These are phyloP conservation scores for Eumeta japonica DNA, from an alignment of 1,140 invertebrate species.

Conservation along the genomic window DNA sequence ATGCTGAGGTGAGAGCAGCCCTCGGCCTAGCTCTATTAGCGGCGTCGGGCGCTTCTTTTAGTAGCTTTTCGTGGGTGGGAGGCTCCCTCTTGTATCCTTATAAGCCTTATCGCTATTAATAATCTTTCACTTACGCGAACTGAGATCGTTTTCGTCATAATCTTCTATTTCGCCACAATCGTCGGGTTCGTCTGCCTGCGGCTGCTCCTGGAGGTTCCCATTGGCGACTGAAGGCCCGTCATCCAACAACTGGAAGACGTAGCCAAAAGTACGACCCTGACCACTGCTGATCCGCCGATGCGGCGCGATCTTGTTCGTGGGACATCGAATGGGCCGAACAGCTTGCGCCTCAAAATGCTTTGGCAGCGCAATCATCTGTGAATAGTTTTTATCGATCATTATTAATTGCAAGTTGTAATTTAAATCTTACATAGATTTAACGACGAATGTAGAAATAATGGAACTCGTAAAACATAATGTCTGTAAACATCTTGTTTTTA, in stretches of 20 bases:
- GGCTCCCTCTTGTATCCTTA: slow-evolving; percentile 1
- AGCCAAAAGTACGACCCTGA: slow-evolving; percentile 29
- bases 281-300: slow-evolving; percentile 19
- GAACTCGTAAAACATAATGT: too few relatives aligned
- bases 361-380: too few relatives aligned
- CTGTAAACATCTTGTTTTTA: too few relatives aligned
- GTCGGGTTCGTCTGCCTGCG: slow-evolving; percentile 28
- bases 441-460: too few relatives aligned
- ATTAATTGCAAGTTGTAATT: too few relatives aligned
- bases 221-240: slow-evolving; percentile 14
- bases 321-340: slow-evolving; percentile 34
- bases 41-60: too few relatives aligned
- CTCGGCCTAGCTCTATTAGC: too few relatives aligned
- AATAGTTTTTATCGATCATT: too few relatives aligned
- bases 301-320: slow-evolving; percentile 50
- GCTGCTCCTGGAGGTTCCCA: slow-evolving; percentile 26
- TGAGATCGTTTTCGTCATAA: slow-evolving; percentile 45
- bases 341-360: slow-evolving; percentile 31
- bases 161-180: slow-evolving; percentile 47
- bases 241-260: slow-evolving; percentile 28
- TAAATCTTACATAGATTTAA: too few relatives aligned
- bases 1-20: too few relatives aligned
- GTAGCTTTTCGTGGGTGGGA: too few relatives aligned
- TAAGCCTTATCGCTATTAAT: slow-evolving; percentile 6
- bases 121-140: slow-evolving; percentile 18